A percentile compares a stretch with the other conserved stretches of the same genome.
These are phyloP conservation scores for Sebastes aleutianus DNA, from an alignment of 2,797 vertebrate genomes.

Conservation along the genomic window DNA sequence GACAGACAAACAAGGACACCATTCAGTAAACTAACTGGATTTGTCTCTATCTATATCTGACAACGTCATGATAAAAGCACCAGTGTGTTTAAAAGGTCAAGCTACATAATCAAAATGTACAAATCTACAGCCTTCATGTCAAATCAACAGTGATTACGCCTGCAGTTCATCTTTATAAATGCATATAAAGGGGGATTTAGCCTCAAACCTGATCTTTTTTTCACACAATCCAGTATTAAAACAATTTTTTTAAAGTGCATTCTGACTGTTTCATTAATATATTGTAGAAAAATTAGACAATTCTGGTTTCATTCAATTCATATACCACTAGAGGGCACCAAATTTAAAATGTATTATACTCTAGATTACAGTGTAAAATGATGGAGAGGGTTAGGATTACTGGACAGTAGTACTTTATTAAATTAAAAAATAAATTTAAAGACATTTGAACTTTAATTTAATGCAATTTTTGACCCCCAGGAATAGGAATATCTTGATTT, in stretches of 20 bases:
- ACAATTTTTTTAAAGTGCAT: neutral
- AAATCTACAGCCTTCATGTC: neutral
- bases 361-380: neutral
- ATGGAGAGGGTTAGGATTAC: neutral
- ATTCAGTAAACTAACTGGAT: neutral
- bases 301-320: neutral
- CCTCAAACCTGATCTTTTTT: neutral
- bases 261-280: neutral
- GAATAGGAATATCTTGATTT: neutral
- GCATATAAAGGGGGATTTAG: neutral
- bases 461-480: neutral
- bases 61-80: neutral
- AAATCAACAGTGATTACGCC: neutral
- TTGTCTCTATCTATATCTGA: neutral
- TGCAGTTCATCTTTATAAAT: neutral
- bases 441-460: neutral
- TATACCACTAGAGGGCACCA: neutral
- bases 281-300: neutral
- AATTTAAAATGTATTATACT: neutral
- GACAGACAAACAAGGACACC: neutral
- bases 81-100: neutral
- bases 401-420: accelerated
- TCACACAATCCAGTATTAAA: neutral
- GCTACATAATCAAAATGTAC: neutral
- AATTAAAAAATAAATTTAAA: too few relatives aligned